Evolutionary conservation across 2,888 invertebrate species (phyloP).

Genomic region (Danaus chrysippus): DNA sequence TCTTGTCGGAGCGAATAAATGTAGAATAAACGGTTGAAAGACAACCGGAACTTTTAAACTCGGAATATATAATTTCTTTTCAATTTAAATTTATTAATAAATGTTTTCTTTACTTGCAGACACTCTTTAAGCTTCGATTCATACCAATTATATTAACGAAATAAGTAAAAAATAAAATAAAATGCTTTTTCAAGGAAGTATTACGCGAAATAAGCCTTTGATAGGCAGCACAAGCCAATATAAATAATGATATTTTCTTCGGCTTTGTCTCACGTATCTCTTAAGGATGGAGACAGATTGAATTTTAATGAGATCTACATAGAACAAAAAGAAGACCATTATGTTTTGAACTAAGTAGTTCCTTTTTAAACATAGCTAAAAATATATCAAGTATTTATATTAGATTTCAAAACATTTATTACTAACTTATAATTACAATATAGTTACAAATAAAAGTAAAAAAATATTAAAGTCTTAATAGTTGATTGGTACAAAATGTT

Average conservation of each 20-base stretch:
- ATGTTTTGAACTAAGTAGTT: conserved; percentile 17
- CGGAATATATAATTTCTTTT: conserved; percentile 9
- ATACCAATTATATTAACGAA: too few species aligned
- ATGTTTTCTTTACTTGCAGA: too few species aligned
- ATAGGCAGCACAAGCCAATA: not conserved
- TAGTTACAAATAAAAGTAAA: not conserved
- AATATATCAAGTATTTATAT: too few species aligned
- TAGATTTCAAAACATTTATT: too few species aligned
- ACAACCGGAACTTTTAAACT: conserved; percentile 14
- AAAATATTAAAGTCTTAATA: too few species aligned
- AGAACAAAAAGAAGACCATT: conserved; percentile 21
- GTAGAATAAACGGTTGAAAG: conserved; percentile 11
- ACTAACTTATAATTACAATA: not conserved
- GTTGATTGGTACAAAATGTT: not conserved
- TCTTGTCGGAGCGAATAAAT: conserved; percentile 17
- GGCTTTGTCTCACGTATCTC: conserved; percentile 16
- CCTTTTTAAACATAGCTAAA: too few species aligned
- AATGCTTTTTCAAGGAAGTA: too few species aligned
- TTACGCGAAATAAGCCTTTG: not conserved
- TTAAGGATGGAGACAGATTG: conserved; percentile 21
- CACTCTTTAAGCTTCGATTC: too few species aligned
- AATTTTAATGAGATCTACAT: conserved; percentile 30
- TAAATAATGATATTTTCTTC: conserved; percentile 20
- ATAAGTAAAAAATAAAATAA: too few species aligned
- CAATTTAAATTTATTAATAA: not conserved